Base-by-base conservation (phyloP, 2,888 invertebrate genomes). In the Brachynemurus nebulosus region DNA sequence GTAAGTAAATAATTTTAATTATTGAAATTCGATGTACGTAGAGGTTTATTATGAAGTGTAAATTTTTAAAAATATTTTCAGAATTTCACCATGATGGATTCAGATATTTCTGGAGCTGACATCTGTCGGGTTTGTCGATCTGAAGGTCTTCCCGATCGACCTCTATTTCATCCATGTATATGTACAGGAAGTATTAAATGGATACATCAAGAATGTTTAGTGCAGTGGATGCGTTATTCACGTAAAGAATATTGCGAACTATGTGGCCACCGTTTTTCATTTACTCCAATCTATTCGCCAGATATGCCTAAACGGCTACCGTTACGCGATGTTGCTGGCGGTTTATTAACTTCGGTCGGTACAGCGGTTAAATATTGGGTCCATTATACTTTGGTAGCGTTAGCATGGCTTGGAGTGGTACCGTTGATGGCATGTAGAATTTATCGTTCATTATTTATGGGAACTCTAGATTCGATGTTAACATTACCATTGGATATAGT, bases 251-350 rank as follows among this genome's bases (percentile, higher is more conserved):
- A 91, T 61, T 98, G 98, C 70, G 98, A 98, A 65, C 68, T 98
- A 51, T 98, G 97, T 65, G 91, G 95, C 49, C 90, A 98, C 67
- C 80, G 91, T 48, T 98, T 97, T 66, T 91, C 93, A 3, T 98
- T 98, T 60, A 93, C 92, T 59, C 98, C 98, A 20, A 97, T 98
- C 55, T 98, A 98, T 67, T 92, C 96, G n/a, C 92, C 96, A 20
- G 97, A 98, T 63, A 98, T 98, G 98, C 98, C 98, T n/a, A 79
- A 95, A 48, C 76, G 96, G 48, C 69, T 98, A 55, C 98, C 98
- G 0, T 69, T 98, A 21, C 78, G 80, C 51, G 97, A 97, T 64
- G 86, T 98, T 7, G 75, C 92, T 1, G 85, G 86, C 37, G 98
- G 98, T 2, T 67, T 96, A 40, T 70, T 92, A 43, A 79, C 85